Evolutionary conservation across 2,888 invertebrate genomes (phyloP).

Genomic region (Ophion obscuratus): DNA sequence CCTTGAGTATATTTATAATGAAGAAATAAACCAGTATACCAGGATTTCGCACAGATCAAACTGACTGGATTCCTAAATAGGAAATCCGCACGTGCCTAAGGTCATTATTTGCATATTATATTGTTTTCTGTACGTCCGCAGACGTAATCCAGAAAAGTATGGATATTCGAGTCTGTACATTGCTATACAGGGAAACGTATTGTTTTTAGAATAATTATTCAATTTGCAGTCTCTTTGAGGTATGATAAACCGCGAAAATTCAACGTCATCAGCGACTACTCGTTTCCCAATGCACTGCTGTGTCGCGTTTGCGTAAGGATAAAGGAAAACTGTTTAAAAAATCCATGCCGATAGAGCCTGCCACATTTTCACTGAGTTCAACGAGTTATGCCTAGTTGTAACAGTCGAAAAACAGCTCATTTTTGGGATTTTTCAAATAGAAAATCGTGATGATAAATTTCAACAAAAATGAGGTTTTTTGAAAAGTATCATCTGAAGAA

Average conservation of each 20-base stretch:
- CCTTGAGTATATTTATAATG: slow-evolving; percentile 25
- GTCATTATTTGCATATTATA: slow-evolving; percentile 2
- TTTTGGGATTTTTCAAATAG: too few species aligned
- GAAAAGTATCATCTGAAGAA: too few species aligned
- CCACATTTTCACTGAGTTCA: not conserved
- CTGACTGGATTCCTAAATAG: slow-evolving; percentile 5
- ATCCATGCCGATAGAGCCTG: not conserved
- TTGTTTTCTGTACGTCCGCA: not conserved
- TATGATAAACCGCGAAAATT: not conserved
- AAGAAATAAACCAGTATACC: not conserved
- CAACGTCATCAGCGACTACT: too few species aligned
- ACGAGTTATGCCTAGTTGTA: too few species aligned
- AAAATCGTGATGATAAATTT: too few species aligned
- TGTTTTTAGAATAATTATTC: too few species aligned
- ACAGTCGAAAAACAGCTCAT: too few species aligned
- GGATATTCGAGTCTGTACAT: not conserved
- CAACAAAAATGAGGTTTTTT: too few species aligned
- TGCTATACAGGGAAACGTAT: too few species aligned
- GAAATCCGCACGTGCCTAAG: not conserved
- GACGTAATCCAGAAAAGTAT: not conserved
- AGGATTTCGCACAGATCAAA: not conserved
- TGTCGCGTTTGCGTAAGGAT: not conserved
- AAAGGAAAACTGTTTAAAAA: not conserved
- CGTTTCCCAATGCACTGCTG: not conserved
- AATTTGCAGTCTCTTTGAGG: not conserved